These are phyloP conservation scores for Montipora capricornis DNA, from an alignment of 64 coral and sea anemone species.

Conservation along the genomic window DNA sequence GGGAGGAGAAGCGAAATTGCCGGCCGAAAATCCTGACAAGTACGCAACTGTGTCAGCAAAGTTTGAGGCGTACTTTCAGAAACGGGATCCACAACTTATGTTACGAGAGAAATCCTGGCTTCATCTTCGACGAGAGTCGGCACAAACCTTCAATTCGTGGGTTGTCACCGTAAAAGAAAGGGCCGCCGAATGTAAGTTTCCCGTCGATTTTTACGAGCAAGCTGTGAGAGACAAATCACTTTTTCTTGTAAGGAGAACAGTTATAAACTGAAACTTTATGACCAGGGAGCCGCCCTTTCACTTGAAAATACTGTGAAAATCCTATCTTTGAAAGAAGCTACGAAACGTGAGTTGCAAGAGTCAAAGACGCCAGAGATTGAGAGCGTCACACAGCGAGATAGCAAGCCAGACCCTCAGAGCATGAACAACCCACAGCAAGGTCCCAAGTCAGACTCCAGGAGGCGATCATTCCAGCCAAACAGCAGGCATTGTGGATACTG, in stretches of 20 bases:
- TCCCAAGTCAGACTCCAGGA: too few relatives aligned
- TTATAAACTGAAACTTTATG: constrained; percentile 48
- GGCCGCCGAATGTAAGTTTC: constrained; percentile 45
- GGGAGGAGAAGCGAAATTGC: background rate
- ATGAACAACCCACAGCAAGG: background rate
- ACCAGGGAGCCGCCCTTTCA: constrained; percentile 59
- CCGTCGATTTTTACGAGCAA: constrained; percentile 44
- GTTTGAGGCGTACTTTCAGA: constrained; percentile 37
- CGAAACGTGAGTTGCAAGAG: constrained; percentile 46
- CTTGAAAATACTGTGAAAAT: constrained; percentile 47
- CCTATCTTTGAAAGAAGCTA: constrained; percentile 57
- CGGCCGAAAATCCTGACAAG: background rate
- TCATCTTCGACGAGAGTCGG: constrained; percentile 16
- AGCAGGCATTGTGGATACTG: too few relatives aligned
- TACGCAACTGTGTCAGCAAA: background rate
- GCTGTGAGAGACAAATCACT: constrained; percentile 6
- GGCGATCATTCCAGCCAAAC: too few relatives aligned
- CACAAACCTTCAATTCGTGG: constrained; percentile 32
- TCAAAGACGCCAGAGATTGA: constrained; percentile 39
- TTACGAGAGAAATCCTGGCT: constrained; percentile 11
- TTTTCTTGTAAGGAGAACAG: constrained; percentile 36
- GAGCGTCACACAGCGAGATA: background rate
- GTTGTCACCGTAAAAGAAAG: constrained; percentile 33
- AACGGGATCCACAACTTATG: constrained; percentile 51
- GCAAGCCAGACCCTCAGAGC: too few relatives aligned